These are phyloP conservation scores for Neodiprion fabricii DNA, from an alignment of 1,140 invertebrate genomes.

Conservation along the genomic window DNA sequence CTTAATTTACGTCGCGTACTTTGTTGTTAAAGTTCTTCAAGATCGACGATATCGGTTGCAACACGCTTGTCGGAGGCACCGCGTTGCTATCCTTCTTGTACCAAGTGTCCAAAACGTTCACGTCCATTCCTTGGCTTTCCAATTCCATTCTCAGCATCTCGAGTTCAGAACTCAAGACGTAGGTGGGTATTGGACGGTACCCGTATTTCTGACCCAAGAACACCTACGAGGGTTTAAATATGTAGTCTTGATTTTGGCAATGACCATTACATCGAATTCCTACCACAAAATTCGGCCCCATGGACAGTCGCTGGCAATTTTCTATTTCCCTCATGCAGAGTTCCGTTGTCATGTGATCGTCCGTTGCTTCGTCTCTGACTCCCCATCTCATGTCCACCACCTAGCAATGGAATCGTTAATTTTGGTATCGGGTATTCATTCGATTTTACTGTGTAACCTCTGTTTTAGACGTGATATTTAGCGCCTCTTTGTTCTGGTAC, in stretches of 20 bases:
- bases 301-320: conserved; percentile 95
- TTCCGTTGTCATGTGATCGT: conserved; percentile 99
- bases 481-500: conserved; percentile 22
- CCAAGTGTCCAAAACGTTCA: conserved; percentile 89
- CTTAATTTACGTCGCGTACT: conserved; percentile 60
- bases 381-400: conserved; percentile 99
- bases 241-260: background rate
- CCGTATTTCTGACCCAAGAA: conserved; percentile 98
- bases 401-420: conserved; percentile 57
- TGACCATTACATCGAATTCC: conserved; percentile 32
- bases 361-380: conserved; percentile 93
- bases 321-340: conserved; percentile 98
- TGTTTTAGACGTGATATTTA: background rate
- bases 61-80: conserved; percentile 88
- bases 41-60: conserved; percentile 97
- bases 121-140: conserved; percentile 79
- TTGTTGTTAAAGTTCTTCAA: conserved; percentile 98
- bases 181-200: conserved; percentile 95
- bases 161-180: conserved; percentile 91
- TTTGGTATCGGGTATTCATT: conserved; percentile 21
- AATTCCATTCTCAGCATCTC: conserved; percentile 87
- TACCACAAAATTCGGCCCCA: conserved; percentile 98
- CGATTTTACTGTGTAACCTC: conserved; percentile 21
- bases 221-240: conserved; percentile 65
- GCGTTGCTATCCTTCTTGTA: conserved; percentile 97